Base-by-base conservation (phyloP, 2,888 invertebrate species). In the Flexamia atlantica region DNA sequence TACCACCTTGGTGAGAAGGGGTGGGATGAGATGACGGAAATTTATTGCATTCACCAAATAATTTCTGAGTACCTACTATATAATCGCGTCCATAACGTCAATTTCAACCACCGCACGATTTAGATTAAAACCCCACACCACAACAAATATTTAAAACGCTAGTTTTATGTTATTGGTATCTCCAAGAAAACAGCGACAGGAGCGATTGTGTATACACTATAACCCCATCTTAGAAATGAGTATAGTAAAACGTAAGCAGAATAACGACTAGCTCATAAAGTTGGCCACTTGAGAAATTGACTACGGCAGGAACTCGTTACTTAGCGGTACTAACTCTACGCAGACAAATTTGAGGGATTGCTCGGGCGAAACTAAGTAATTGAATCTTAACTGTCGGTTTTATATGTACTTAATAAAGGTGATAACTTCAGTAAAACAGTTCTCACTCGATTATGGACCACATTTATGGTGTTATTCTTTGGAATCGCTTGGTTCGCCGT, bases 341-440 rank as follows among this genome's bases (percentile, higher is more conserved):
- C 76, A 76, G 76, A 76, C 76, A 46, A 76, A 46, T 76, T 76
- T 76, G 76, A 76, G 42, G 46, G 76, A 72, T 72, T 72, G 72
- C 32, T 42, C 14, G 42, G 23, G 20, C 72, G 72, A 76, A 76
- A 76, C 76, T 76, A 76, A 76, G 76, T 76, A 76, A 76, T 76
- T 76, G 76, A 76, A 76, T 46, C 76, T 76, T 76, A 76, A 76
- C 76, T 25, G 70, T 40, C 36, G n/a, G 46, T 46, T 76, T 46
- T 76, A 70, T 70, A 70, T 50, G 76, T 50, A 46, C 50, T 50
- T 70, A 76, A 76, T 76, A 76, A 46, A 76, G 46, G 76, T 76
- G 76, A 50, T 76, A 25, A 72, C 68, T 2, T 32, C 68, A 32
- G 32, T 68, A 36, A 30, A 68, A 46, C 46, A 42, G 76, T 76